Evolutionary conservation across 2,113 vertebrate genomes (phyloP).

Genomic region (Grammomys dolichurus): DNA sequence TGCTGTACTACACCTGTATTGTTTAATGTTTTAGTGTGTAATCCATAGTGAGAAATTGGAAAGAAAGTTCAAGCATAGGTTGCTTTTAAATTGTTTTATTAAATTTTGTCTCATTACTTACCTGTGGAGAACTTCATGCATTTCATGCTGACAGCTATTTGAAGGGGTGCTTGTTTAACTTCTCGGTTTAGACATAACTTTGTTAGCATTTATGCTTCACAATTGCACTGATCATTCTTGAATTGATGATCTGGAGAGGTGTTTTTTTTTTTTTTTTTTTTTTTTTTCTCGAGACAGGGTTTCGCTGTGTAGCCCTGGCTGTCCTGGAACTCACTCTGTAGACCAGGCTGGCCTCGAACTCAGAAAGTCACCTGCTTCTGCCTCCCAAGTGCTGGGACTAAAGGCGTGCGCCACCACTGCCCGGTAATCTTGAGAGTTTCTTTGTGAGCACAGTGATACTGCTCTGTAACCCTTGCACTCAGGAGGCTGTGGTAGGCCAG

Average conservation of each 20-base stretch:
- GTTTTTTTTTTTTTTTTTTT: too few relatives aligned
- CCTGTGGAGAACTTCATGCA: conserved; percentile 4
- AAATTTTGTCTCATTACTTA: conserved; percentile 33
- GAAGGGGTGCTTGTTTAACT: conserved; percentile 53
- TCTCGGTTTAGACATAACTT: conserved; percentile 51
- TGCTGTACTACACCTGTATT: conserved; percentile 24
- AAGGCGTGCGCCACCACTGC: too few relatives aligned
- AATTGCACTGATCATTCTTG: background rate
- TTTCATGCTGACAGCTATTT: conserved; percentile 32
- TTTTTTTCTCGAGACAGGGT: too few relatives aligned
- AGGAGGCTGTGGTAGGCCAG: too few relatives aligned
- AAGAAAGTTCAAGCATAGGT: conserved; percentile 38
- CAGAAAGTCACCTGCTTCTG: too few relatives aligned
- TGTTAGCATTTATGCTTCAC: conserved; percentile 40
- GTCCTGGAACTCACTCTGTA: too few relatives aligned
- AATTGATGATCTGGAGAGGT: too few relatives aligned
- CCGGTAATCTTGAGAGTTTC: background rate
- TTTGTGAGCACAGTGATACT: background rate
- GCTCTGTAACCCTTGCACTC: background rate
- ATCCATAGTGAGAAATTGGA: background rate
- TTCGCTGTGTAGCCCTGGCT: too few relatives aligned
- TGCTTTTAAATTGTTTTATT: conserved; percentile 44
- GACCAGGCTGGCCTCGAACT: too few relatives aligned
- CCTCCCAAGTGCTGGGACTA: too few relatives aligned
- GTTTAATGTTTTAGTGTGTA: background rate